Evolutionary conservation across 2,797 vertebrate species (phyloP).

Genomic region (Tamandua tetradactyla): DNA sequence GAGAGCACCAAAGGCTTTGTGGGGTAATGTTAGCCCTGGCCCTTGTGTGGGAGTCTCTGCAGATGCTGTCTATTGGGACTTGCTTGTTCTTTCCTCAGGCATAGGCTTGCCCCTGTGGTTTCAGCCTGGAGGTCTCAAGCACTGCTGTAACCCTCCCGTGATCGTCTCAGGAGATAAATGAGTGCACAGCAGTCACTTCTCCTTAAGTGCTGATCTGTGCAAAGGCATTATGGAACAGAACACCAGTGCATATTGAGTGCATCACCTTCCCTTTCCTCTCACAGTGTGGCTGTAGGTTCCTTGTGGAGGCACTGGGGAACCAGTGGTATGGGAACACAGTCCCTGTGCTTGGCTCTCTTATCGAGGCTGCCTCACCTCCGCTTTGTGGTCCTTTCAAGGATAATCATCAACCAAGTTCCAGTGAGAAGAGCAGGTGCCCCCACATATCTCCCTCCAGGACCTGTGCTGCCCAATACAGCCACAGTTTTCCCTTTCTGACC

Average conservation of each 20-base stretch:
- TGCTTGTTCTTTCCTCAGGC: neutral
- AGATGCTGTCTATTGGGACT: no score
- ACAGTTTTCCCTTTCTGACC: neutral
- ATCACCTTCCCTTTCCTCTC: neutral
- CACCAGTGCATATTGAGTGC: no score
- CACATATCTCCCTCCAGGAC: no score
- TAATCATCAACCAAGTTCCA: no score
- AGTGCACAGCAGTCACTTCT: neutral
- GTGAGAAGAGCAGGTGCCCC: neutral
- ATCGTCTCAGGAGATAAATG: neutral
- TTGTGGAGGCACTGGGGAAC: no score
- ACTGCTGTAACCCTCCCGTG: neutral
- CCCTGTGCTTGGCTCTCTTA: neutral
- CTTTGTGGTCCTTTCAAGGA: no score
- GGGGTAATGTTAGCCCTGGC: rapidly evolving
- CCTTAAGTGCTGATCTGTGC: neutral
- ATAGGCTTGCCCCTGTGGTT: neutral
- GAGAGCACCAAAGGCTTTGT: neutral
- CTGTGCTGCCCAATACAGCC: neutral
- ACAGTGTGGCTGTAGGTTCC: neutral
- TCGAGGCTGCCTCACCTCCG: neutral
- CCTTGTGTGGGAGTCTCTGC: neutral
- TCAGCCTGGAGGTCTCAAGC: neutral
- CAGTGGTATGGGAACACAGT: no score
- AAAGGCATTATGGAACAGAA: neutral